Evolutionary conservation across 2,113 vertebrate species (phyloP), one percentile per base, ranked within the genome.

Genomic region (Heloderma charlesbogerti): DNA sequence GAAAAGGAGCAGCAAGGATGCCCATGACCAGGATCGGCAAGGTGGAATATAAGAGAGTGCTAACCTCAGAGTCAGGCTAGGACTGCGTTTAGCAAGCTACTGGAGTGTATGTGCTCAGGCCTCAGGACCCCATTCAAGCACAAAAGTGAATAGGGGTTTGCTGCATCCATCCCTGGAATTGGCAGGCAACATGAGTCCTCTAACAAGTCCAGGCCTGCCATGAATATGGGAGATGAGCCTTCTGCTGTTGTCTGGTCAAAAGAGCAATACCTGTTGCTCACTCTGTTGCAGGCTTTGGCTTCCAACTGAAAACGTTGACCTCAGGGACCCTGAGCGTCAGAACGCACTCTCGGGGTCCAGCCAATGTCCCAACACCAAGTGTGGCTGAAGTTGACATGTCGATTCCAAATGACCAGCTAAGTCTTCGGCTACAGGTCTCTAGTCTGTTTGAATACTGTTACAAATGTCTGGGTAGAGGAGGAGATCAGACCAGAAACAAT

Each of bases 401-500:
- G 31, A 71, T 89, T 83, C 66, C 60, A 80, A 86, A 43, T 7
- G 31, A 31, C 74, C 16, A 77, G 34, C 40, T 67, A 45, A n/a
- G 22, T 66, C 4, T 90, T 84, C 18, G 54, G 37, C 54, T 63
- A 15, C 69, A 57, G 69, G 45, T 31, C 43, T 72, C 45, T 45
- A 5, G 13, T 72, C 88, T 57, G 71, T 20, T 31, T 31, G 25
- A 80, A 37, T 51, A 45, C 6, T 16, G 48, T 18, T 13, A 16
- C 43, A 69, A 88, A 79, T 27, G 63, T 16, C 74, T 54, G 37
- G n/a, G n/a, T 51, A 67, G 51, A 88, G 67, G 43, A n/a, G 16
- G 51, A 27, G 45, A 83, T 82, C n/a, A 89, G 78, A 45, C 27
- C 88, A 85, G 87, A 92, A 87, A 95, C 86, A 7, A 94, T 92